phyloP scores from a whole-genome alignment of 2,113 vertebrate genomes.

The Cyprinodon variegatus region DNA sequence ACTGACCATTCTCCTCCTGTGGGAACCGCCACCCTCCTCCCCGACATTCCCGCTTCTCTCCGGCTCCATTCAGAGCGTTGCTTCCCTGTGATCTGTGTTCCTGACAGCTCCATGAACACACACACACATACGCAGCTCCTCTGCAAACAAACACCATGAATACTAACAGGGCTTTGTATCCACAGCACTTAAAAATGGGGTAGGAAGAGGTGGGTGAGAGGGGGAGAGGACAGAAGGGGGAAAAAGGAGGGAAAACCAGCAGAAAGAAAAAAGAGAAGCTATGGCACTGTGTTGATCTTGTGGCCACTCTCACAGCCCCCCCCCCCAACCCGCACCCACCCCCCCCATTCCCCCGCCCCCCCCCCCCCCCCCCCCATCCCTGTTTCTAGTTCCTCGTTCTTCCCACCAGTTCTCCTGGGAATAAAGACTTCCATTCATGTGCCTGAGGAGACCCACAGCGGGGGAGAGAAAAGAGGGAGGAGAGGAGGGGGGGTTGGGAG shows the following conservation, averaged over 20 bases:
- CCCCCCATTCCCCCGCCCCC: conserved; percentile 2
- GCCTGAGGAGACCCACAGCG: conserved; percentile 76
- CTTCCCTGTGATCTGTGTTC: conserved; percentile 81
- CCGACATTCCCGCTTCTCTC: conserved; percentile 67
- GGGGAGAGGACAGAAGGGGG: conserved; percentile 19
- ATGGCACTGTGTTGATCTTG: conserved; percentile 78
- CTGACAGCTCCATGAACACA: conserved; percentile 82
- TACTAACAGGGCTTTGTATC: conserved; percentile 81
- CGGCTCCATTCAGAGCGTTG: conserved; percentile 83
- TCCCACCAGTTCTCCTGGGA: conserved; percentile 81
- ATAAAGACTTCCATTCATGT: conserved; percentile 85
- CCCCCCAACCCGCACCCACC: background rate
- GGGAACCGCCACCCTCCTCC: conserved; percentile 75
- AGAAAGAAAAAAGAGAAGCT: conserved; percentile 68
- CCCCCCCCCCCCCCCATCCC: conserved; percentile 44
- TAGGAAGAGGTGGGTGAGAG: conserved; percentile 34
- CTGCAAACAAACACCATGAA: conserved; percentile 90
- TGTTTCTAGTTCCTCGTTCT: conserved; percentile 73
- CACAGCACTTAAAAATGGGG: conserved; percentile 74
- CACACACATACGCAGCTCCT: conserved; percentile 55
- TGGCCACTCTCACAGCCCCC: conserved; percentile 69
- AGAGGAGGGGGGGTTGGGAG: conserved; percentile 53
- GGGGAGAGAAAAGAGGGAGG: conserved; percentile 72
- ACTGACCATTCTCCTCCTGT: conserved; percentile 83
- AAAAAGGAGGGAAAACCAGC: conserved; percentile 66